Percentiles rank a stretch among this genome's conserved stretches.
phyloP scores from a whole-genome alignment of 2,888 invertebrate genomes.

The Phragmatobia fuliginosa region DNA sequence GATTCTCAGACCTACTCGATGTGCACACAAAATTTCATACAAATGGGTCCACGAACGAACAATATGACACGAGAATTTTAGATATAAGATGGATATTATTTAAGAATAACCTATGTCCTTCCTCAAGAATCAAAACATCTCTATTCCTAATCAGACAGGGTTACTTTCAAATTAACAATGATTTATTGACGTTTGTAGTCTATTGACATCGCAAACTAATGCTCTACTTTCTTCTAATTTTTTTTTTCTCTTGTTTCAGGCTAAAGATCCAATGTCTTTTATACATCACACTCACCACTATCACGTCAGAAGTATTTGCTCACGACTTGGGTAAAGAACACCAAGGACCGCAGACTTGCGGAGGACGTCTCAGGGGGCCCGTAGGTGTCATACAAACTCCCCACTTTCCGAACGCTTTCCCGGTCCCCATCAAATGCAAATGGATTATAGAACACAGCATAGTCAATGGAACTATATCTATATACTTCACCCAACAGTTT shows the following conservation, averaged over 20 bases:
- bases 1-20: too few species aligned
- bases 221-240: neutral
- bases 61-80: too few species aligned
- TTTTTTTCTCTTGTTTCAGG: slow-evolving; percentile 64
- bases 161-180: too few species aligned
- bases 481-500: slow-evolving; percentile 96
- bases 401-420: slow-evolving; percentile 93
- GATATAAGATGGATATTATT: too few species aligned
- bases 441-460: slow-evolving; percentile 95
- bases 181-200: too few species aligned
- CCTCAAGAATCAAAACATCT: too few species aligned
- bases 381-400: slow-evolving; percentile 93
- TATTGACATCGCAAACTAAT: neutral
- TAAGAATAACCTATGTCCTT: too few species aligned
- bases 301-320: slow-evolving; percentile 63
- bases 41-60: too few species aligned
- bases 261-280: slow-evolving; percentile 69
- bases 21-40: too few species aligned
- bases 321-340: slow-evolving; percentile 70
- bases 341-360: slow-evolving; percentile 86
- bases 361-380: slow-evolving; percentile 88
- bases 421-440: slow-evolving; percentile 93
- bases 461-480: slow-evolving; percentile 91
- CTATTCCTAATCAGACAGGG: too few species aligned
- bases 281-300: slow-evolving; percentile 70